phyloP scores from a whole-genome alignment of 2,888 invertebrate genomes.

The Smittia sp. region DNA sequence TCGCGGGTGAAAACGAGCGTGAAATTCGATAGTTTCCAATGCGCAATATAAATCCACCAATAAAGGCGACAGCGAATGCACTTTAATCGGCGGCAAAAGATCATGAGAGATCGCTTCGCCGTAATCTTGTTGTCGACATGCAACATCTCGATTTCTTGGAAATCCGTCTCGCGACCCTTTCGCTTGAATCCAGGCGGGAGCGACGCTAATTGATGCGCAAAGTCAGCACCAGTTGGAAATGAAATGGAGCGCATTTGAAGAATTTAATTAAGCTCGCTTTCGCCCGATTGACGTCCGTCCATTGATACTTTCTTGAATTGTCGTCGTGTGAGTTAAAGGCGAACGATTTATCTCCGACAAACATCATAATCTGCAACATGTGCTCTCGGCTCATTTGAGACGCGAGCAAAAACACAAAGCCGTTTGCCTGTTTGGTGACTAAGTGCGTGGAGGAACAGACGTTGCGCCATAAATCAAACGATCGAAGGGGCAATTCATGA shows the following conservation, averaged over 20 bases:
- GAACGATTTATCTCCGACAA: not conserved
- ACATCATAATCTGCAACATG: constrained; percentile 19
- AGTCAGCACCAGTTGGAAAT: not conserved
- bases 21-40: constrained; percentile 40
- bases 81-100: constrained; percentile 27
- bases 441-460: not conserved
- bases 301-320: not conserved
- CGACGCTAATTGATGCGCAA: not conserved
- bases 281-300: not conserved
- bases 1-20: constrained; percentile 32
- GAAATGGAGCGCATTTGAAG: not conserved
- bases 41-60: constrained; percentile 17
- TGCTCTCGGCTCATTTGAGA: not conserved
- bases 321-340: not conserved
- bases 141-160: constrained; percentile 13
- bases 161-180: constrained; percentile 34
- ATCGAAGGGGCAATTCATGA: not conserved
- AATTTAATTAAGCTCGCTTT: constrained; percentile 12
- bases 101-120: not conserved
- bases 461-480: constrained; percentile 14
- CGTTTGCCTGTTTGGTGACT: not conserved
- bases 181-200: not conserved
- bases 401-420: not conserved
- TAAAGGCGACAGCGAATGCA: not conserved
- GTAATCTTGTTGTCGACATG: constrained; percentile 17